Base-by-base conservation (phyloP, 2,797 vertebrate species). In the Ctenopoma kingsleyae region DNA sequence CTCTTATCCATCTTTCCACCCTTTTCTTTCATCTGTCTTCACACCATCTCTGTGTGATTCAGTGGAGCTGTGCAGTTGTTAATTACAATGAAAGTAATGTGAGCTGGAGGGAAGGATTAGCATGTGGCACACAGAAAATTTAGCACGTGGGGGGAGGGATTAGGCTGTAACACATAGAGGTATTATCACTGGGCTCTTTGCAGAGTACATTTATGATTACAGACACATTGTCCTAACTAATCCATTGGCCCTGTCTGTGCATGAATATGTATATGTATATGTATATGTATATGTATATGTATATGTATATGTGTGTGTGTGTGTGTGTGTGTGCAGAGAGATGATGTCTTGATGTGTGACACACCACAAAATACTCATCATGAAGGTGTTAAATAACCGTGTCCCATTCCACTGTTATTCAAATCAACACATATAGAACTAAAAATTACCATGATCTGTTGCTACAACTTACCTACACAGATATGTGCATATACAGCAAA, bases 121-220 rank as follows among this genome's bases (percentile, higher is more conserved):
- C 67, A 82, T 85, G 86, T 90, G 79, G 84, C 89, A 90, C 82
- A 87, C 76, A 65, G 83, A 13, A 41, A 89, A 80, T 91, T 80
- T 82, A 80, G 75, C 67, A 71, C 78, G 84, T 85, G 80, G 71
- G 74, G 76, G 90, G 81, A 62, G 81, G 86, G 91, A 91, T 92
- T 92, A 92, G 69, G 82, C 38, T 12, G 82, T 71, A 86, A 83
- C 85, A 89, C 88, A 89, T 68, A 78, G 74, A 76, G 74, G 86
- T 87, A 89, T 92, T 90, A 89, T 83, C 80, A 81, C 79, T 63
- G 68, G 81, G 81, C 76, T 90, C 82, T 88, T 86, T 84, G 76
- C 81, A 85, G 82, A 84, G 83, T 74, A 81, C 81, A 84, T 86
- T 90, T 90, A 71, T 85, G 90, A 93, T 91, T 86, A 88, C 67